Percentiles rank a stretch among this genome's conserved stretches.
Conservation (phyloP, 2,113 vertebrate species). For the Gorsachius goisagi region DNA sequence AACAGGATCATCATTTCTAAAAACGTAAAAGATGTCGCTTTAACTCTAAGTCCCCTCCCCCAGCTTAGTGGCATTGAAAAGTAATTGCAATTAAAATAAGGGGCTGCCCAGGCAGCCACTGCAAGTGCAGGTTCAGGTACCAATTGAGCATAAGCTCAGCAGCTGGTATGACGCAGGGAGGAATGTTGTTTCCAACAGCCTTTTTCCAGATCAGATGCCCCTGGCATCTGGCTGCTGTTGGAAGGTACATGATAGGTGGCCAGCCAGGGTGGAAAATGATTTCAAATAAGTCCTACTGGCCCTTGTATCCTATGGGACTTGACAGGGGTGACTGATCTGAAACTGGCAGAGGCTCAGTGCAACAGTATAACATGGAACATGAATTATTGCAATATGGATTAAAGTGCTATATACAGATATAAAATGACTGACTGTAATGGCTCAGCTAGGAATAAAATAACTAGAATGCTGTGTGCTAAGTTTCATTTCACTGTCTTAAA, state of each 20-base stretch:
- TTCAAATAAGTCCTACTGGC: background rate
- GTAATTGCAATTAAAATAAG: slow-evolving; percentile 43
- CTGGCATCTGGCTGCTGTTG: background rate
- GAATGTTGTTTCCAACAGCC: background rate
- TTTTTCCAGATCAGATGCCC: background rate
- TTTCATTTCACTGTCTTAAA: background rate
- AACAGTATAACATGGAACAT: background rate
- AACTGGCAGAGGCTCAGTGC: background rate
- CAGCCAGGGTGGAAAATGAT: background rate
- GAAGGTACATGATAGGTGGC: background rate
- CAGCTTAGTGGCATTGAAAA: slow-evolving; percentile 40
- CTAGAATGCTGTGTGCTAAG: background rate
- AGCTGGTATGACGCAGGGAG: background rate
- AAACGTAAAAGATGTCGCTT: slow-evolving; percentile 45
- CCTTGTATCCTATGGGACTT: background rate
- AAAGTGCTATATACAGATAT: background rate
- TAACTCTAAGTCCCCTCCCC: background rate
- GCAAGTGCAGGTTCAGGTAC: background rate
- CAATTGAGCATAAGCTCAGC: slow-evolving; percentile 3
- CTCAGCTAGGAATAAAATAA: slow-evolving; percentile 1
- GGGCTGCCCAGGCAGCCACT: background rate
- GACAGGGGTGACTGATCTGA: slow-evolving; percentile 8
- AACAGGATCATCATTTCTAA: slow-evolving; percentile 36
- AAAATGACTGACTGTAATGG: background rate
- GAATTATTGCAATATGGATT: background rate